phyloP scores from a whole-genome alignment of 2,888 invertebrate genomes.

The Esperia sulphurella region DNA sequence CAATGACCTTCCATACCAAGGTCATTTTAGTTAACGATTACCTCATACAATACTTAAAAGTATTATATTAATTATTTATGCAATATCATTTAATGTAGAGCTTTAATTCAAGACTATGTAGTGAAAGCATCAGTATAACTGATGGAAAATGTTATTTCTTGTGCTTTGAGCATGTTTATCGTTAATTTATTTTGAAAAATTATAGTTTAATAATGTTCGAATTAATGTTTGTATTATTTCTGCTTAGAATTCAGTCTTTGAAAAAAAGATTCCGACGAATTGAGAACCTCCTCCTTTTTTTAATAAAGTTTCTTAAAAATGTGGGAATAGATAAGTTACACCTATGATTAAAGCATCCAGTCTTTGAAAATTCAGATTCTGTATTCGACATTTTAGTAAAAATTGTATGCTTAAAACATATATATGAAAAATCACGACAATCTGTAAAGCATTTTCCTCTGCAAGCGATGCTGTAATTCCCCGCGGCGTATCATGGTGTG shows the following conservation, averaged over 20 bases:
- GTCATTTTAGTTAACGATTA: constrained; percentile 35
- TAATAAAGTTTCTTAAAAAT: too few relatives aligned
- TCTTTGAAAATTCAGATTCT: too few relatives aligned
- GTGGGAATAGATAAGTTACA: too few relatives aligned
- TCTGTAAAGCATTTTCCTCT: constrained; percentile 97
- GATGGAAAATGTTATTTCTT: constrained; percentile 16
- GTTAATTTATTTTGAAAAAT: constrained; percentile 1
- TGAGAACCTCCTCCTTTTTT: too few relatives aligned
- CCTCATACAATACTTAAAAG: constrained; percentile 17
- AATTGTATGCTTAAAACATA: background rate
- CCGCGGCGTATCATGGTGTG: constrained; percentile 96
- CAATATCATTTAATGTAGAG: constrained; percentile 6
- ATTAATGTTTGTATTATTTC: background rate
- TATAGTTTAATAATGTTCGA: constrained; percentile 1
- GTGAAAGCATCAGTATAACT: constrained; percentile 34
- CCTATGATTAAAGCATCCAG: too few relatives aligned
- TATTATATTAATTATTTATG: background rate
- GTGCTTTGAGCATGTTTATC: constrained; percentile 11
- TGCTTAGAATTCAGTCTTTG: too few relatives aligned
- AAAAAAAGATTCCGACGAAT: too few relatives aligned
- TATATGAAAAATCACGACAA: constrained; percentile 81
- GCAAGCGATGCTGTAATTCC: constrained; percentile 97
- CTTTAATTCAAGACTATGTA: constrained; percentile 8
- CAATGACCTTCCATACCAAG: background rate
- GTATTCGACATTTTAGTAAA: too few relatives aligned